Evolutionary conservation across 2,797 vertebrate genomes (phyloP), one percentile per base, ranked within the genome.

Genomic region (Acomys russatus): DNA sequence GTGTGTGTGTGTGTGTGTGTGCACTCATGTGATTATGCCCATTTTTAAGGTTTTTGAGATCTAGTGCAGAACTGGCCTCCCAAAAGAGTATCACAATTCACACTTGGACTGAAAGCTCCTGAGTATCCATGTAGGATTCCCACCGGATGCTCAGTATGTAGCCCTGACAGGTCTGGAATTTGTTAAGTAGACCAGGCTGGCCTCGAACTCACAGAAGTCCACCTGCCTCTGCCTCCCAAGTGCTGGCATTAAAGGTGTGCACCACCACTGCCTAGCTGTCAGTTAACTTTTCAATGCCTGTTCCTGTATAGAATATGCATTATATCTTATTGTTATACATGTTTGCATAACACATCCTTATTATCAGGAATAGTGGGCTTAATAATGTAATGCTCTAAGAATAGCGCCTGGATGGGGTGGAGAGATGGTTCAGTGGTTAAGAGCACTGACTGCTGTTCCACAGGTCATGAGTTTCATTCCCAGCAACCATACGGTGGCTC

Each of bases 321-420:
- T 33, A 23, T 23, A 35, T 9, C 33, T 74, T 56, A 33, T 38
- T 79, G 30, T 18, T 92, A 71, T 7, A 70, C 38, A n/a, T 25
- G 15, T 61, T 56, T 74, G 51, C 49, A 70, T 56, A 59, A 30
- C 11, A 70, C 23, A 44, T 70, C 89, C 12, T 88, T 66, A 74
- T 51, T 66, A 56, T 28, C 17, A 90, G 38, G 18, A 96, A 66
- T 38, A 93, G 44, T n/a, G 25, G 8, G 82, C 44, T 44, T 90
- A 74, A 84, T 51, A 88, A 63, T 66, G 18, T n/a, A 35, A 91
- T 88, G 35, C 49, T 92, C 63, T 89, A 77, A 82, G 78, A 94
- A 91, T 0, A 87, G 54, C 79, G 44, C 33, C 63, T 91, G 66
- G 25, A 44, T 3, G 44, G 44, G 44, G 44, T 44, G 44, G 44